phyloP scores from a whole-genome alignment of 2,797 vertebrate genomes.

The Craterocephalus amniculus region DNA sequence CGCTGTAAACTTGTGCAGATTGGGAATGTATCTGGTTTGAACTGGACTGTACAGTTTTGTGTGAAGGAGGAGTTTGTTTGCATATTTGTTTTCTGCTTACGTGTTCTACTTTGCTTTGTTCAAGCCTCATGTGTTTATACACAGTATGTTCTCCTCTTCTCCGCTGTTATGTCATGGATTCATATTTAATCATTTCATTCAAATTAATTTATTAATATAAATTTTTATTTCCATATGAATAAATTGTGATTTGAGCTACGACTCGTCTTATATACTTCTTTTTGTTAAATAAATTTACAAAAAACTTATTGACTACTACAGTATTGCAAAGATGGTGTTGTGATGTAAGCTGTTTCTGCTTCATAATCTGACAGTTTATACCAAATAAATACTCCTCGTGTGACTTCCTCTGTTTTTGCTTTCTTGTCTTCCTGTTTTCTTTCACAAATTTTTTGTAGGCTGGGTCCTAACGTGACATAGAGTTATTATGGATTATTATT shows the following conservation, averaged over 20 bases:
- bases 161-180: constrained; percentile 28
- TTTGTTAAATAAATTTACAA: constrained; percentile 66
- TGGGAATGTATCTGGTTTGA: constrained; percentile 12
- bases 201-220: constrained; percentile 70
- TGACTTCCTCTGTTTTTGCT: constrained; percentile 6
- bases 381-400: constrained; percentile 69
- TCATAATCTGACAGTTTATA: constrained; percentile 41
- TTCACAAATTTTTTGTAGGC: neutral
- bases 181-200: constrained; percentile 33
- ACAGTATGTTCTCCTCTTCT: constrained; percentile 19
- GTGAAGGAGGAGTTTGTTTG: constrained; percentile 25
- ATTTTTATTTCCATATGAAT: constrained; percentile 34
- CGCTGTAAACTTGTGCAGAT: constrained; percentile 1
- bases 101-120: constrained; percentile 45
- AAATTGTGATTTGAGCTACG: constrained; percentile 41
- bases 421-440: neutral
- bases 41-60: constrained; percentile 20
- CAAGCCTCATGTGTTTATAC: constrained; percentile 19
- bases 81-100: constrained; percentile 39
- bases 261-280: constrained; percentile 48
- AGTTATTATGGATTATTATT: too few species aligned
- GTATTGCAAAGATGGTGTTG: constrained; percentile 36
- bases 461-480: too few species aligned
- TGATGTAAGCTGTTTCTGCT: constrained; percentile 46
- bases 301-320: constrained; percentile 47